A percentile compares a stretch with the other conserved stretches of the same genome.
Evolutionary conservation across 2,113 vertebrate species (phyloP).

Genomic region (Callithrix jacchus): DNA sequence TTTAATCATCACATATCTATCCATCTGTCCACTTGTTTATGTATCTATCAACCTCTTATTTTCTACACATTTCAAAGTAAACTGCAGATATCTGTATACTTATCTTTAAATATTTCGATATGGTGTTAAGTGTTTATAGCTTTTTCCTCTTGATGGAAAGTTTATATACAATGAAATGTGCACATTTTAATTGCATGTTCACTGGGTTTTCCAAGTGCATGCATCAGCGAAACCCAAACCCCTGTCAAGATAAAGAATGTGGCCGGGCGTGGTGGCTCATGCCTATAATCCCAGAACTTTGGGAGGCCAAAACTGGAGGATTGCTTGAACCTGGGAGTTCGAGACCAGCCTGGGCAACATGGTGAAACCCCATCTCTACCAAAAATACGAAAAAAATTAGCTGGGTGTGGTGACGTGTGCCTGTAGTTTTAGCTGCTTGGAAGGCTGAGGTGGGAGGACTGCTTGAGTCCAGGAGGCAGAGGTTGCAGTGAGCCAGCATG

Average conservation of each 20-base stretch:
- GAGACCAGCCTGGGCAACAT: neutral
- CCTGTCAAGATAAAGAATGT: neutral
- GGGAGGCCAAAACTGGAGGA: neutral
- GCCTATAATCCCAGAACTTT: neutral
- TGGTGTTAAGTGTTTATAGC: neutral
- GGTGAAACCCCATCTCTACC: neutral
- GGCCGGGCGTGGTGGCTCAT: neutral
- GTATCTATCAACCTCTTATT: neutral
- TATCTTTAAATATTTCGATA: neutral
- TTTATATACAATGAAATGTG: neutral
- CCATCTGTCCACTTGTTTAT: neutral
- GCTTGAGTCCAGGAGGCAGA: neutral
- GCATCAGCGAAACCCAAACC: neutral
- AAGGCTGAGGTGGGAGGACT: neutral
- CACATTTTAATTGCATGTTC: neutral
- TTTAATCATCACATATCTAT: neutral
- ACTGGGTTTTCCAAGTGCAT: neutral
- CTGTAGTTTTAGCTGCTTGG: neutral
- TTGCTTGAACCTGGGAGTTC: neutral
- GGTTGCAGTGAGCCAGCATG: neutral
- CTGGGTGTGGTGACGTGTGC: neutral
- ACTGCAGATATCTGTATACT: neutral
- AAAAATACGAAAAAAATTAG: neutral
- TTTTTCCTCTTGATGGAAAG: neutral
- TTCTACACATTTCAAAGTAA: neutral